Evolutionary conservation across 37 sponge, comb jelly and placozoan genomes (phyloP), one percentile per base, ranked within the genome.

Genomic region (Agelas oroides): DNA sequence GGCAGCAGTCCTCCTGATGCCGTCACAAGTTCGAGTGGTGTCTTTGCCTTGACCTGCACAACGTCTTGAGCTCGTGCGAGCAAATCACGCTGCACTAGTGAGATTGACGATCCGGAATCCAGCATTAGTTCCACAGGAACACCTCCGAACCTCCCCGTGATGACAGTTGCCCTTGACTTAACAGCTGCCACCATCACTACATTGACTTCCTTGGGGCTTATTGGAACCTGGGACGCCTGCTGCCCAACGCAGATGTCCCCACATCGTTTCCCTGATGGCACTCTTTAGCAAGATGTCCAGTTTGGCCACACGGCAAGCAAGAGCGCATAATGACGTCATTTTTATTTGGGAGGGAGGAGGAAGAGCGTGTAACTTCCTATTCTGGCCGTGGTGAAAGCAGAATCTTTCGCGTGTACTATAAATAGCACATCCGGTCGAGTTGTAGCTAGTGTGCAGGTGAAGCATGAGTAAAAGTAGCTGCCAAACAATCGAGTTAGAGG

Each of bases 221-320:
- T 21, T 66, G 38, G 20, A 3, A 68, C 20, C 21, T 16, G 71
- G 81, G 71, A 36, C 59, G 59, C 30, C 81, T 70, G 81, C 55
- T 70, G 71, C 69, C 77, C 77, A 23, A 20, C 25, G 37, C 73
- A 57, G 72, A 17, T 73, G 41, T 46, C 83, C 87, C 79, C 70
- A 27, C 23, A 72, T 24, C 71, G 73, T 86, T 86, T 86, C 74
- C 87, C 87, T 34, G 79, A 68, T 36, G 71, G 57, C 78, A 85
- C 25, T 69, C 28, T 38, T 65, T 55, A 38, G 23, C 63, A 8
- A 78, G 18, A 32, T 86, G 79, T 52, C 73, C 64, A 17, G 5
- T 18, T 53, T 41, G 38, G 16, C 87, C 79, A 41, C 87, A 78
- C 19, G 32, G 34, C 5, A 35, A 73, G 55, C 75, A n/a, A n/a